Conservation (phyloP, 2,113 vertebrate species). For the Lamprologus sp. region DNA sequence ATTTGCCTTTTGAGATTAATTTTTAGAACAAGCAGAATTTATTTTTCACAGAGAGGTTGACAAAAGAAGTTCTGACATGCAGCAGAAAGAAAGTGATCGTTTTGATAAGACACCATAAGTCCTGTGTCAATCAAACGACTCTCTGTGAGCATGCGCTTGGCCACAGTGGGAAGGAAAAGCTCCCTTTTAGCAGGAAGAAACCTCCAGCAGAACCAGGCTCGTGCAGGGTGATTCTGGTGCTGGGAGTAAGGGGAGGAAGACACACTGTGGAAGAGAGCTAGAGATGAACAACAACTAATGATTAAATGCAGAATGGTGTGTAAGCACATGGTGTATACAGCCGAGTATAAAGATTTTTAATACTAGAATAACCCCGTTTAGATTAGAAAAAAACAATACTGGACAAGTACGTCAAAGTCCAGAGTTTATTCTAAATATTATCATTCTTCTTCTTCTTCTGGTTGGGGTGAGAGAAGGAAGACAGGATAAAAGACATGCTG, state of each 20-base stretch:
- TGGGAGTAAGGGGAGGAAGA: background rate
- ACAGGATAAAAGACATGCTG: no score
- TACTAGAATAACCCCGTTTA: background rate
- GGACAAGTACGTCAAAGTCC: background rate
- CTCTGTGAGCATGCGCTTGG: background rate
- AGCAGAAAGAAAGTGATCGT: background rate
- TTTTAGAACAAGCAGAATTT: background rate
- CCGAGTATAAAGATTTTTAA: background rate
- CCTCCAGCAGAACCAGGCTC: background rate
- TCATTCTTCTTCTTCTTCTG: background rate
- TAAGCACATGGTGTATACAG: background rate
- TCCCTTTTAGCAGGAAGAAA: background rate
- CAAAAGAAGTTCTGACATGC: background rate
- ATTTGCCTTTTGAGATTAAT: background rate
- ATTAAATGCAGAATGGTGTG: background rate
- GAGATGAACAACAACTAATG: background rate
- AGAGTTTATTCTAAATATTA: background rate
- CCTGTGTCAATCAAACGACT: background rate
- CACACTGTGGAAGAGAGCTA: background rate
- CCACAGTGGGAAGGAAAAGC: background rate
- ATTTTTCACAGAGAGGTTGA: background rate
- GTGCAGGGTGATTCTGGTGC: background rate
- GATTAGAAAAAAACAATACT: background rate
- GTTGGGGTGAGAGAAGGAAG: no score
- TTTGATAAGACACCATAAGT: background rate